Percentiles rank a stretch among this genome's conserved stretches.
Evolutionary conservation across 2,888 invertebrate genomes (phyloP).

Genomic region (Drosophila austrosaltans): DNA sequence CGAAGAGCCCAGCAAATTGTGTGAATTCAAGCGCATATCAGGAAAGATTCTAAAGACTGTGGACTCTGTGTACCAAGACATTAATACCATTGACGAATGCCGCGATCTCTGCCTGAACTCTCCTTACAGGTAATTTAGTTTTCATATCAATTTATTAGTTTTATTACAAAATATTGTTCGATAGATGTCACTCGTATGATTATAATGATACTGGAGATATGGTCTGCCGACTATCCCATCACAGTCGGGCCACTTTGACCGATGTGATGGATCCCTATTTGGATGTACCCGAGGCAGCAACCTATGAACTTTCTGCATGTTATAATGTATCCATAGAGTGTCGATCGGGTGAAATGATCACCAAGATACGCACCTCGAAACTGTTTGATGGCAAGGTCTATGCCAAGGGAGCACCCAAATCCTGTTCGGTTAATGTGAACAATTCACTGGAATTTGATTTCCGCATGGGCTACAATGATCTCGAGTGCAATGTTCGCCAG

Average conservation of each 20-base stretch:
- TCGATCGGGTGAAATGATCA: slow-evolving; percentile 95
- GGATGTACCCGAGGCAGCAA: slow-evolving; percentile 94
- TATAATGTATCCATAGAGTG: slow-evolving; percentile 97
- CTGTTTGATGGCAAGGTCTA: slow-evolving; percentile 97
- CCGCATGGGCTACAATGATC: slow-evolving; percentile 95
- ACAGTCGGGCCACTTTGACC: slow-evolving; percentile 93
- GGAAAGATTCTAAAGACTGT: slow-evolving; percentile 96
- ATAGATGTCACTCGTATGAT: slow-evolving; percentile 95
- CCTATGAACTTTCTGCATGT: slow-evolving; percentile 95
- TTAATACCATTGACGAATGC: slow-evolving; percentile 93
- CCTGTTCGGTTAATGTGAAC: slow-evolving; percentile 94
- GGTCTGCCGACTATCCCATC: slow-evolving; percentile 96
- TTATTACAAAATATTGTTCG: neutral
- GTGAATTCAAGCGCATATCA: slow-evolving; percentile 95
- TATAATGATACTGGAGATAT: slow-evolving; percentile 96
- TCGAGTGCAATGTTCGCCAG: slow-evolving; percentile 95
- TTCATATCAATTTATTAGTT: no score
- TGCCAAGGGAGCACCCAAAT: slow-evolving; percentile 96
- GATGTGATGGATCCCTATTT: slow-evolving; percentile 95
- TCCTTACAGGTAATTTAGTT: slow-evolving; percentile 86
- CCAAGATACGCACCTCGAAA: slow-evolving; percentile 94
- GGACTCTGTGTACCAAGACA: slow-evolving; percentile 95
- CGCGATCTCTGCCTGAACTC: slow-evolving; percentile 94
- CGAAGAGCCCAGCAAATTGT: slow-evolving; percentile 96
- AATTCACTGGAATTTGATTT: slow-evolving; percentile 95